Conservation (phyloP, 30 jellyfish, hydroid and myxozoan genomes). For the Nemopilema nomurai region DNA sequence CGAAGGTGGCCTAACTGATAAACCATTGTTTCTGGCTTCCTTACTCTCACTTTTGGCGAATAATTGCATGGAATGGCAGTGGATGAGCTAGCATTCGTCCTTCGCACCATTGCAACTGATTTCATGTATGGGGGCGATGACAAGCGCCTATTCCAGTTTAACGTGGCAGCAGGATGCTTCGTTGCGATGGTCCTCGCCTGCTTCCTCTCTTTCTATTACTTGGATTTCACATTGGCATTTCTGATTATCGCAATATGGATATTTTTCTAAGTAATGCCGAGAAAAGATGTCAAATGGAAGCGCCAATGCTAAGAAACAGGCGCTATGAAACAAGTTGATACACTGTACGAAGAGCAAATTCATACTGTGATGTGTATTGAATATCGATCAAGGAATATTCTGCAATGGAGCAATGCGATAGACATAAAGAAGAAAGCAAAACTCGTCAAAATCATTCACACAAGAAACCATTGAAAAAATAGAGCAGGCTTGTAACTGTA, state of each 20-base stretch:
- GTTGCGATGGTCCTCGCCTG: slow-evolving; percentile 30
- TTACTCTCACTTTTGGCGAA: neutral
- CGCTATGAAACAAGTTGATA: too few relatives aligned
- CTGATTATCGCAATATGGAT: slow-evolving; percentile 64
- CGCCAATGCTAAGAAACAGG: neutral
- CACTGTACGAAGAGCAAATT: too few relatives aligned
- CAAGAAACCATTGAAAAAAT: too few relatives aligned
- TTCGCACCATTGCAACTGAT: slow-evolving; percentile 45
- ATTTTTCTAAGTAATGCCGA: slow-evolving; percentile 1
- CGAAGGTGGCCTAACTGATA: too few relatives aligned
- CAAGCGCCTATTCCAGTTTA: slow-evolving; percentile 23
- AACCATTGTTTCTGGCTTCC: neutral
- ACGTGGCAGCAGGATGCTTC: slow-evolving; percentile 51
- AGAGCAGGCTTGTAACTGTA: too few relatives aligned
- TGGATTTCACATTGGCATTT: slow-evolving; percentile 57
- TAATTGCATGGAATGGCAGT: slow-evolving; percentile 35
- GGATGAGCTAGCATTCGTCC: slow-evolving; percentile 50
- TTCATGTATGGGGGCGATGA: slow-evolving; percentile 16
- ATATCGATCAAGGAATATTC: too few relatives aligned
- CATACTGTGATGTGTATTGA: too few relatives aligned
- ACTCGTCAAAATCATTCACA: too few relatives aligned
- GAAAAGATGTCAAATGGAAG: neutral
- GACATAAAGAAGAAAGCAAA: too few relatives aligned
- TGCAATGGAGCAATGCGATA: too few relatives aligned
- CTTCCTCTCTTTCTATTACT: slow-evolving; percentile 35